Percentiles rank a stretch among this genome's conserved stretches.
These are phyloP conservation scores for Gila robusta DNA, from an alignment of 2,797 vertebrate species.

Conservation along the genomic window DNA sequence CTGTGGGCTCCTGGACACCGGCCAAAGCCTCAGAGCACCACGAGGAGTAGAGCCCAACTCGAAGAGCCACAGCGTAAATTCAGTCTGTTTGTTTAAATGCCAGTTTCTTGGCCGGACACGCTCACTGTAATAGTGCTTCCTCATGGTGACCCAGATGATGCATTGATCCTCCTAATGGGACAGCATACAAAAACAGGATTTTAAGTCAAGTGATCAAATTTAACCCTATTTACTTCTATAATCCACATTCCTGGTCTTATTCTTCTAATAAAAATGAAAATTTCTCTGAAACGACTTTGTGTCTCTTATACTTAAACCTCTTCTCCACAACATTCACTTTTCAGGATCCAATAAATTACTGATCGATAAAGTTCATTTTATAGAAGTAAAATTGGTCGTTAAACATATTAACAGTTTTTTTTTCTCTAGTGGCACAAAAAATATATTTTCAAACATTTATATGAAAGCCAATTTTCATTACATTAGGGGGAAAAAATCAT, in stretches of 20 bases:
- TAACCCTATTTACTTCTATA: neutral
- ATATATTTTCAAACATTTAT: neutral
- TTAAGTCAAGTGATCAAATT: neutral
- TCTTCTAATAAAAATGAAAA: neutral
- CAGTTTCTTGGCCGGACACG: constrained; percentile 72
- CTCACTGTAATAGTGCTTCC: constrained; percentile 73
- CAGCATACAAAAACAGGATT: neutral
- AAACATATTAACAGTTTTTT: neutral
- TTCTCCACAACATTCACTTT: neutral
- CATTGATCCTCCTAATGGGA: neutral
- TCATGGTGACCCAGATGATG: constrained; percentile 31
- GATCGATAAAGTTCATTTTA: neutral
- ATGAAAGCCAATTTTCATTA: neutral
- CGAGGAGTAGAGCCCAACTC: constrained; percentile 70
- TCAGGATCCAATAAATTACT: neutral
- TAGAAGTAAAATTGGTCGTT: neutral
- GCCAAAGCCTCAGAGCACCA: constrained; percentile 70
- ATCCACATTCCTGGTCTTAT: neutral
- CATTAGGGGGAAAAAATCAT: neutral
- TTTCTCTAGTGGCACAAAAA: neutral
- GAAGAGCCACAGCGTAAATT: constrained; percentile 81
- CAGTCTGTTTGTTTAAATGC: constrained; percentile 77
- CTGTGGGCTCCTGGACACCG: constrained; percentile 71
- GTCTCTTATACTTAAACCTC: neutral
- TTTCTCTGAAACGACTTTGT: neutral